Conservation (phyloP, 2,888 invertebrate species). For the Sminthurinus aureus region DNA sequence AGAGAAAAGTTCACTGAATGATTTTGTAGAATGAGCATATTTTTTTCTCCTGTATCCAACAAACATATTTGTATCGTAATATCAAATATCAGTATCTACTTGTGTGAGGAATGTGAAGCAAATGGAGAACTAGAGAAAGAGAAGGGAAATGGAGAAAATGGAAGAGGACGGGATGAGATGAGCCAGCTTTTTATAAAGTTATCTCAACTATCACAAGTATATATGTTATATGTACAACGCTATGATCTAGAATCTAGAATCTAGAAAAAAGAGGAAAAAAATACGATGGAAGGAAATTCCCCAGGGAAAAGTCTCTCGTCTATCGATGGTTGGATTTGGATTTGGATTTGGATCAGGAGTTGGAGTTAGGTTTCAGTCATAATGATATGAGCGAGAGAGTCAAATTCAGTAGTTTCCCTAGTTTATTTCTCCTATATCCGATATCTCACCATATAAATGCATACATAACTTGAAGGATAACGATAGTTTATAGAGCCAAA, state of each 20-base stretch:
- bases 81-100: not conserved
- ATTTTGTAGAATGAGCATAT: too few relatives aligned
- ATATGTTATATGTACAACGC: too few relatives aligned
- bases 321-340: not conserved
- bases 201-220: too few relatives aligned
- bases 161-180: not conserved
- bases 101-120: not conserved
- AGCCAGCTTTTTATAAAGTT: not conserved
- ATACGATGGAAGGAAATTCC: constrained; percentile 19
- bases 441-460: too few relatives aligned
- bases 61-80: too few relatives aligned
- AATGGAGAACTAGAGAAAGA: not conserved
- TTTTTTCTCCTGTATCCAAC: too few relatives aligned
- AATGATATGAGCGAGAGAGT: constrained; percentile 18
- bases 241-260: too few relatives aligned
- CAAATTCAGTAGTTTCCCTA: too few relatives aligned
- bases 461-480: too few relatives aligned
- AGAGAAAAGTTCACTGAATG: not conserved
- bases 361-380: constrained; percentile 32
- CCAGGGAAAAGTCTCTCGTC: constrained; percentile 2
- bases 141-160: not conserved
- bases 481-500: too few relatives aligned
- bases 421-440: too few relatives aligned
- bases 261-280: not conserved
- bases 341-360: not conserved